Percentiles rank a stretch among this genome's conserved stretches.
phyloP scores from a whole-genome alignment of 1,140 invertebrate genomes.

The Sarcophaga bullata region DNA sequence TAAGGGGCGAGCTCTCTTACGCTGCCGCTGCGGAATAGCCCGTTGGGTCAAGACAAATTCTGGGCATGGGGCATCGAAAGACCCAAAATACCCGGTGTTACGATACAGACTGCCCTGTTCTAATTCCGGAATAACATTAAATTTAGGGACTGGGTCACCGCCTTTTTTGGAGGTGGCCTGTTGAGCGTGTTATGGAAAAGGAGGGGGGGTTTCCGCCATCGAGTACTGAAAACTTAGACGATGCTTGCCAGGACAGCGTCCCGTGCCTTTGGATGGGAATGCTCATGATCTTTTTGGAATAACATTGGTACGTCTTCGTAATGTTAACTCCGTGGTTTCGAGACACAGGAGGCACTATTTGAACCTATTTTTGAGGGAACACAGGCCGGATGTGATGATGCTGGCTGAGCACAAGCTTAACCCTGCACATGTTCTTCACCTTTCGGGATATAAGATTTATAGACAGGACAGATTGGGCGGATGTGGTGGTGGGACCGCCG shows the following conservation, averaged over 20 bases:
- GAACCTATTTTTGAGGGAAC: background rate
- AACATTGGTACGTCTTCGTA: background rate
- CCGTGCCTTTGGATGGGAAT: background rate
- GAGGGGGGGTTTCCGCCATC: background rate
- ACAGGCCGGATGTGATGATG: background rate
- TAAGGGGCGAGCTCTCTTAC: background rate
- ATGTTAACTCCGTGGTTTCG: background rate
- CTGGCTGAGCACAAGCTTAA: background rate
- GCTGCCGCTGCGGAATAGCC: background rate
- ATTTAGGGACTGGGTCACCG: background rate
- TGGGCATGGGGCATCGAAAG: background rate
- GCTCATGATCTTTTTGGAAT: background rate
- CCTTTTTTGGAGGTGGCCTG: background rate
- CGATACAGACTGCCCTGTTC: background rate
- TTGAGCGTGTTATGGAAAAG: background rate
- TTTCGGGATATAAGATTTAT: background rate
- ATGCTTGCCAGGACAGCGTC: background rate
- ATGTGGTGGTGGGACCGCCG: background rate
- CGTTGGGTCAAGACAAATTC: background rate
- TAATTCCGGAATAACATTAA: background rate
- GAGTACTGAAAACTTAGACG: background rate
- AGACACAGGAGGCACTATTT: constrained; percentile 10
- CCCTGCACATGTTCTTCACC: background rate
- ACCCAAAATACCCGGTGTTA: too few species aligned
- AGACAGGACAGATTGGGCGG: background rate